Conservation (phyloP, 1,140 invertebrate genomes). For the Pseudomyrmex concolor region DNA sequence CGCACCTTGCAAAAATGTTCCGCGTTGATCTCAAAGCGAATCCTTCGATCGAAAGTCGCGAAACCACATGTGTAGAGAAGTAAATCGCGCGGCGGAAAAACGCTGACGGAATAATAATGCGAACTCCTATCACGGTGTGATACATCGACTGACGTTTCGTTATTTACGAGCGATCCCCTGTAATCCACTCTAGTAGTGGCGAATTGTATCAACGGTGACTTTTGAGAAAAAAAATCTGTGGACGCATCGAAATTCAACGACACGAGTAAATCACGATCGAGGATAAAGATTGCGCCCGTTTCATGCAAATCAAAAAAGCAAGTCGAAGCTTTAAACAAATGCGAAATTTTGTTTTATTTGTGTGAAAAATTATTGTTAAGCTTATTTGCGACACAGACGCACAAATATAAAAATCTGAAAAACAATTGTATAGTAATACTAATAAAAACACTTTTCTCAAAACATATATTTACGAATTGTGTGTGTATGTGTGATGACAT, state of each 20-base stretch:
- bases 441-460: too few species aligned
- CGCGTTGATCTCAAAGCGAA: constrained; percentile 42
- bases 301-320: constrained; percentile 30
- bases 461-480: not conserved
- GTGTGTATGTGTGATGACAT: not conserved
- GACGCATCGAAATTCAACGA: constrained; percentile 17
- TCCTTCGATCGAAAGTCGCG: constrained; percentile 55
- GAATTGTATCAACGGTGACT: constrained; percentile 70
- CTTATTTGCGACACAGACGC: not conserved
- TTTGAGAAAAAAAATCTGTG: constrained; percentile 55
- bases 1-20: constrained; percentile 8
- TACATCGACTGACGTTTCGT: constrained; percentile 78
- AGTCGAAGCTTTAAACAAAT: not conserved
- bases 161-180: constrained; percentile 76
- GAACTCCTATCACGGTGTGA: constrained; percentile 69
- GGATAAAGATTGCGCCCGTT: not conserved
- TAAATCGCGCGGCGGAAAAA: constrained; percentile 65
- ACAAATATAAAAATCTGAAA: too few species aligned
- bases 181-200: constrained; percentile 73
- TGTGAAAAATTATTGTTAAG: not conserved
- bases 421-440: too few species aligned
- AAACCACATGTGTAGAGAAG: constrained; percentile 35
- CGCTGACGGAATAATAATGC: constrained; percentile 76
- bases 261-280: constrained; percentile 59
- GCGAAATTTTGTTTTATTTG: not conserved